These are phyloP conservation scores for Oxytorus armatus DNA, from an alignment of 2,888 invertebrate genomes.

Conservation along the genomic window DNA sequence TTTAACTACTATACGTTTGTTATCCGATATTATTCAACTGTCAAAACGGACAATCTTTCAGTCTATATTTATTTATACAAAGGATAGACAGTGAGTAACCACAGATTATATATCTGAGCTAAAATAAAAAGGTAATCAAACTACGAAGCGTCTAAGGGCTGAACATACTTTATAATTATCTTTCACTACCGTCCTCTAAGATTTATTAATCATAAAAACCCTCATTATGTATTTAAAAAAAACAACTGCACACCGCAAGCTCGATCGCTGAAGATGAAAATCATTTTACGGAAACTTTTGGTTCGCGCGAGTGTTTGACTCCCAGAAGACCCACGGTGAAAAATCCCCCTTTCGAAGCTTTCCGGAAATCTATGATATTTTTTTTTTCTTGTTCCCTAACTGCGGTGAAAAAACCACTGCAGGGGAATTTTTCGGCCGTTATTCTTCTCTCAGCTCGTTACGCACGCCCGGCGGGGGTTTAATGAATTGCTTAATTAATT, in stretches of 20 bases:
- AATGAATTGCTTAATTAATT: conserved; percentile 72
- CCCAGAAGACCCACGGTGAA: background rate
- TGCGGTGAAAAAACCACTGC: conserved; percentile 48
- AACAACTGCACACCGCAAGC: too few species aligned
- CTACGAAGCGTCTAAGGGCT: too few species aligned
- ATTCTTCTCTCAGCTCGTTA: conserved; percentile 66
- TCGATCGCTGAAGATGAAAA: too few species aligned
- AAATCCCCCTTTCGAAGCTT: background rate
- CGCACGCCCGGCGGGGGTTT: conserved; percentile 65
- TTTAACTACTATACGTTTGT: background rate
- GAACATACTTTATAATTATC: too few species aligned
- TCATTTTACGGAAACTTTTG: too few species aligned
- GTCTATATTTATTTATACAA: too few species aligned
- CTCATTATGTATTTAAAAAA: too few species aligned
- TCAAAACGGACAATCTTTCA: too few species aligned
- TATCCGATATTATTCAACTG: background rate
- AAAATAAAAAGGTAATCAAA: background rate
- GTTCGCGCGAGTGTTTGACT: background rate
- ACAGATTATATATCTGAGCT: too few species aligned
- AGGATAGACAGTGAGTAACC: too few species aligned
- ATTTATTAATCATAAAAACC: too few species aligned
- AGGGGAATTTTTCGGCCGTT: conserved; percentile 66
- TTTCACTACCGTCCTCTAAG: too few species aligned
- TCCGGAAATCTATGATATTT: conserved; percentile 15
- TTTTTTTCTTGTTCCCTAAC: conserved; percentile 22